Conservation (phyloP, 37 sponge, comb jelly and placozoan species). For the Diacarnus erythraeanus region DNA sequence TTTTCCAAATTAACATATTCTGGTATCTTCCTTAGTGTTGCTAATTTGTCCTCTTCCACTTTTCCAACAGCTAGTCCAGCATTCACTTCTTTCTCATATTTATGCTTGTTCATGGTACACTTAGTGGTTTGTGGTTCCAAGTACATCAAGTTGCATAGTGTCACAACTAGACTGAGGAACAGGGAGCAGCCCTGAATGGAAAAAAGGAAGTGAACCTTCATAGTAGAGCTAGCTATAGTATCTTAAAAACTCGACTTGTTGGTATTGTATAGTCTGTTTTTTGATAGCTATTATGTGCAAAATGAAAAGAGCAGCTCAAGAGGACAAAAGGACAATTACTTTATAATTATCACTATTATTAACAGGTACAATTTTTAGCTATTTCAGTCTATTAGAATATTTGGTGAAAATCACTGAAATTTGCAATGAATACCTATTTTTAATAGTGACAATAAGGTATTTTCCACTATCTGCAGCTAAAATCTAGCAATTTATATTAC, state of each 20-base stretch:
- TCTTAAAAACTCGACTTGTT: not conserved
- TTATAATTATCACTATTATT: too few species aligned
- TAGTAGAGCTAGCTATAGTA: not conserved
- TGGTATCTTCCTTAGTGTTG: conserved; percentile 30
- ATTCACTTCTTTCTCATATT: conserved; percentile 51
- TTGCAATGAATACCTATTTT: too few species aligned
- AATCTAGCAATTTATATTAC: too few species aligned
- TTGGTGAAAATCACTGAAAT: too few species aligned
- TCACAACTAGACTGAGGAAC: not conserved
- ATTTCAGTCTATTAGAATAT: too few species aligned
- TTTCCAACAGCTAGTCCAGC: conserved; percentile 58
- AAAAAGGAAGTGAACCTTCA: not conserved
- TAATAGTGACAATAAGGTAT: too few species aligned
- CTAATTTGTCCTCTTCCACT: conserved; percentile 57
- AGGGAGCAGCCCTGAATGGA: conserved; percentile 24
- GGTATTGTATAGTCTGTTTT: not conserved
- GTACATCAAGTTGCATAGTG: conserved; percentile 35
- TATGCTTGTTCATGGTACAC: conserved; percentile 34
- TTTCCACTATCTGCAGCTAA: too few species aligned
- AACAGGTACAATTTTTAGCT: too few species aligned
- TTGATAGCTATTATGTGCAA: not conserved
- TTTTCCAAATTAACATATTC: conserved; percentile 50
- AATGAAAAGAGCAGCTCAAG: not conserved
- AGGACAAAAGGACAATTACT: too few species aligned
- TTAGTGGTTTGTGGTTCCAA: conserved; percentile 43